Conservation (phyloP, 1,140 invertebrate species). For the Pseudobourletiella spinata region DNA sequence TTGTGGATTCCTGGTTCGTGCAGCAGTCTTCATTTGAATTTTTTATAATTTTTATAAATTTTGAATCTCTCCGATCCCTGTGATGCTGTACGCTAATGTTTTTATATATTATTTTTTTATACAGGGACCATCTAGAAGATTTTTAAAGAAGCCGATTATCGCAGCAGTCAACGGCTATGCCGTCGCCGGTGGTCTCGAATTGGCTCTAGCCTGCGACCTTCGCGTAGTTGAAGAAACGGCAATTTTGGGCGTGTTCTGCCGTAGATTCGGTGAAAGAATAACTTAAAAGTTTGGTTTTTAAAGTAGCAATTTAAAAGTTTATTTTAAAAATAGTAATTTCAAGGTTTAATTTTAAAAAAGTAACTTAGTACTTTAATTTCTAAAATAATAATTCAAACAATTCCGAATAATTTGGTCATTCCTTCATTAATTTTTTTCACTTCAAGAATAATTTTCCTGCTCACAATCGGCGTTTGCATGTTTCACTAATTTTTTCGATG, state of each 20-base stretch:
- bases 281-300: neutral
- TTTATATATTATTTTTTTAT: slow-evolving; percentile 3
- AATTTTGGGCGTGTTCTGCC: slow-evolving; percentile 48
- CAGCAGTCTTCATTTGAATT: slow-evolving; percentile 3
- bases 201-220: slow-evolving; percentile 29
- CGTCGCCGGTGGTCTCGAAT: slow-evolving; percentile 51
- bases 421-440: too few species aligned
- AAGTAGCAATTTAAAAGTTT: slow-evolving; percentile 4
- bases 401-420: neutral
- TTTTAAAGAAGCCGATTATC: slow-evolving; percentile 48
- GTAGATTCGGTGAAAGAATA: slow-evolving; percentile 46
- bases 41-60: neutral
- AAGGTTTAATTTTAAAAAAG: too few species aligned
- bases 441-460: too few species aligned
- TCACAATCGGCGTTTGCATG: too few species aligned
- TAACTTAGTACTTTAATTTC: neutral
- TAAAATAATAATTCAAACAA: slow-evolving; percentile 2
- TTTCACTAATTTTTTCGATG: too few species aligned
- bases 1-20: slow-evolving; percentile 39
- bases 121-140: slow-evolving; percentile 44
- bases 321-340: neutral
- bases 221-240: slow-evolving; percentile 48
- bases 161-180: slow-evolving; percentile 78
- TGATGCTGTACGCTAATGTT: neutral
- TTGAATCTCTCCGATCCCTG: neutral